These are phyloP conservation scores for Anarhynchus alexandrinus DNA, from an alignment of 2,113 vertebrate species.

Conservation along the genomic window DNA sequence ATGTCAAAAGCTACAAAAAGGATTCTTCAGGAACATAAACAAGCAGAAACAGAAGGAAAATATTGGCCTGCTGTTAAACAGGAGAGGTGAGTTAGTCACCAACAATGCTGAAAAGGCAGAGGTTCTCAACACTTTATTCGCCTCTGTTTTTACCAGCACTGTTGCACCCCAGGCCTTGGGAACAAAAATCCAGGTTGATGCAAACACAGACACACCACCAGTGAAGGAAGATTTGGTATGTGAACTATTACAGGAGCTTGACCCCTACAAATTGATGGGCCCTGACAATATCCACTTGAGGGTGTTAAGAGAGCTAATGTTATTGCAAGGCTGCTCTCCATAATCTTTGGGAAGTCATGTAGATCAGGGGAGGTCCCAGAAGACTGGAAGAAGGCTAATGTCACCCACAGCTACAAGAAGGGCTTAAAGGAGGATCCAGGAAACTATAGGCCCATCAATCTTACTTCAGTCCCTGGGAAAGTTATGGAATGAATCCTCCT, in stretches of 20 bases:
- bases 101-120: background rate
- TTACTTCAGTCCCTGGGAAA: no score
- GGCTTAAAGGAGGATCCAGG: no score
- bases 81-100: background rate
- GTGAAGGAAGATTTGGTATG: background rate
- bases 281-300: background rate
- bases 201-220: background rate
- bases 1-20: background rate
- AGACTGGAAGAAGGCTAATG: no score
- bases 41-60: background rate
- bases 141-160: background rate
- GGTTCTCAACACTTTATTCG: background rate
- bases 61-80: background rate
- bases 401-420: no score
- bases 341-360: no score
- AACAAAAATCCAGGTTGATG: background rate
- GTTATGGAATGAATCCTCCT: no score
- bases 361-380: no score
- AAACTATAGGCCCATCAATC: no score
- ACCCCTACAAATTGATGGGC: background rate
- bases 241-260: background rate
- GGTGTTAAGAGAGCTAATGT: background rate
- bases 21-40: background rate
- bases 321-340: no score
- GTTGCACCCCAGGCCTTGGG: background rate